Percentiles rank a stretch among this genome's conserved stretches.
These are phyloP conservation scores for Bos indicus DNA, from an alignment of 2,113 vertebrate species.

Conservation along the genomic window DNA sequence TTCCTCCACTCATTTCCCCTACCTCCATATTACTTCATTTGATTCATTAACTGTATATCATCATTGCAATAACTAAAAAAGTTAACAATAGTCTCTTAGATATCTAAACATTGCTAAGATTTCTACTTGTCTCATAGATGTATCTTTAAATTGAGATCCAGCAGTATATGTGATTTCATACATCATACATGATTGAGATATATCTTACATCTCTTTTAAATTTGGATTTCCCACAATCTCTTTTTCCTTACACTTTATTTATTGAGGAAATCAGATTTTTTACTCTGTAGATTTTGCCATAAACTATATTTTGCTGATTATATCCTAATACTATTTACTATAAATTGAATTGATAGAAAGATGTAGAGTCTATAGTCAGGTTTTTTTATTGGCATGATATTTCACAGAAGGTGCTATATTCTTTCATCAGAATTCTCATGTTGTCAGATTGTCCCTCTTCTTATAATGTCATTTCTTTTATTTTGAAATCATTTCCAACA, in stretches of 20 bases:
- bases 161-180: background rate
- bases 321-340: background rate
- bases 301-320: background rate
- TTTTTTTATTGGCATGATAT: background rate
- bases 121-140: background rate
- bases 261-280: background rate
- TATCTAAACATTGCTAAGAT: background rate
- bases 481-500: conserved; percentile 2
- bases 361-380: background rate
- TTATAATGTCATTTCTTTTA: background rate
- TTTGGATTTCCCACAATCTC: background rate
- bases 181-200: background rate
- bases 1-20: background rate
- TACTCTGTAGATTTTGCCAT: background rate
- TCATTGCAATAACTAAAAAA: background rate
- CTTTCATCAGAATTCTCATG: background rate
- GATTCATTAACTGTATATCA: background rate
- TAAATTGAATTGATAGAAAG: background rate
- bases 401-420: background rate
- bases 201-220: background rate
- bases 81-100: background rate
- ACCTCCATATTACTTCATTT: background rate
- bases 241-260: background rate
- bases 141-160: background rate
- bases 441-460: background rate